Evolutionary conservation across 2,113 vertebrate species (phyloP).

Genomic region (Dasyprocta punctata): DNA sequence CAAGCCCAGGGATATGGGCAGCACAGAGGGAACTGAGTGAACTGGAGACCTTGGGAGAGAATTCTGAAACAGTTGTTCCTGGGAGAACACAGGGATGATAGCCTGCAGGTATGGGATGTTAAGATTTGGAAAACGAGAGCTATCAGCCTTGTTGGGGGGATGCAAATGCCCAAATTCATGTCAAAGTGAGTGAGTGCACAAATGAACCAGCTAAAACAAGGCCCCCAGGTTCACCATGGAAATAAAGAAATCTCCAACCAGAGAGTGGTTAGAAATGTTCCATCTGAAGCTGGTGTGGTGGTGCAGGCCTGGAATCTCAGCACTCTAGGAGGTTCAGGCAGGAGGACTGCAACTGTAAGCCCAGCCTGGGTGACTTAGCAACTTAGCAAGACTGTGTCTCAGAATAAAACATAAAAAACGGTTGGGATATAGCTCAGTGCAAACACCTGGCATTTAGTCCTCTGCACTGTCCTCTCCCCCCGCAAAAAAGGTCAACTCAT

Average conservation of each 20-base stretch:
- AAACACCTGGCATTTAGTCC: not conserved
- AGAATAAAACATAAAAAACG: not conserved
- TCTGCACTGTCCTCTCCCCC: not conserved
- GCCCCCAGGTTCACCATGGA: not conserved
- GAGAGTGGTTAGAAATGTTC: not conserved
- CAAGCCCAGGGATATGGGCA: fast-evolving
- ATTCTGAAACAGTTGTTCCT: not conserved
- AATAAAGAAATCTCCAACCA: not conserved
- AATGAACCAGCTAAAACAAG: not conserved
- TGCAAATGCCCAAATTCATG: not conserved
- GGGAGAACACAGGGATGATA: not conserved
- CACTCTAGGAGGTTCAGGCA: not conserved
- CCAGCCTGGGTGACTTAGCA: not conserved
- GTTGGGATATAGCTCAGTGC: not conserved
- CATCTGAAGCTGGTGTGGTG: not conserved
- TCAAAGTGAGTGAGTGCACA: not conserved
- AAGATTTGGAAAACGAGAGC: not conserved
- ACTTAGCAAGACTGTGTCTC: not conserved
- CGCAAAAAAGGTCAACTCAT: not conserved
- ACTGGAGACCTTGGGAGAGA: not conserved
- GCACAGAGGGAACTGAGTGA: not conserved
- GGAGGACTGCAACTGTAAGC: not conserved
- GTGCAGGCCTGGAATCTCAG: not conserved
- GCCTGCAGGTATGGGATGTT: not conserved
- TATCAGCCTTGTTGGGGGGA: too few species aligned